Evolutionary conservation across 2,113 vertebrate species (phyloP), one percentile per base, ranked within the genome.

Genomic region (Oncorhynchus clarkii): DNA sequence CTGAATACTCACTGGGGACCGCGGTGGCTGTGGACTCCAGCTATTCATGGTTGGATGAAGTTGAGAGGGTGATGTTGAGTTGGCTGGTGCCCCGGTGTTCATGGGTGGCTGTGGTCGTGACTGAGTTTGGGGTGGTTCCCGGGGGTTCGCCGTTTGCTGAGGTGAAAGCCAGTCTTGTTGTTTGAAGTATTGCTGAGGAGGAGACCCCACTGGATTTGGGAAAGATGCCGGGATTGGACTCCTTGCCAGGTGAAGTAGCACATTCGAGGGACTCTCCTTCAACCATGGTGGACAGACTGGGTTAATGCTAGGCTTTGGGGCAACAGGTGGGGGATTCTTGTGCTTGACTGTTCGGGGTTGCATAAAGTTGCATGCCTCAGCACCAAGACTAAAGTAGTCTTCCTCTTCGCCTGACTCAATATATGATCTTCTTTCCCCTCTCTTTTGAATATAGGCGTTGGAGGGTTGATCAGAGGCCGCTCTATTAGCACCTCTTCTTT

Each of bases 301-400:
- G 69, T 95, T 91, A 72, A 95, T 92, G 1, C 88, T 89, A 22
- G 98, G 98, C 79, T 99, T 99, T 2, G 97, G 98, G 73, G 97
- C 96, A 6, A 99, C 96, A 13, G 97, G 97, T 81, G 98, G 98
- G 16, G 98, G 98, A 39, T 94, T 93, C 92, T 97, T 98, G 68
- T 95, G 96, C 82, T 96, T 97, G 54, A 95, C 87, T 49, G 92
- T 82, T 87, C 94, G 91, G 68, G 90, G 84, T 82, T 98, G 98
- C 96, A 99, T 96, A 85, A 99, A 99, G 82, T 99, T 99, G 77
- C 97, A 99, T 72, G 98, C 98, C 89, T 99, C 98, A 72, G 98
- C 98, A 45, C 98, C 98, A 29, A 99, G 91, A 86, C 97, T 99
- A 85, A 99, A 96, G 90, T 93, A 97, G 89, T 99, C 98, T 89